Evolutionary conservation across 2,888 invertebrate genomes (phyloP).

Genomic region (Hermaeophaga mercurialis): DNA sequence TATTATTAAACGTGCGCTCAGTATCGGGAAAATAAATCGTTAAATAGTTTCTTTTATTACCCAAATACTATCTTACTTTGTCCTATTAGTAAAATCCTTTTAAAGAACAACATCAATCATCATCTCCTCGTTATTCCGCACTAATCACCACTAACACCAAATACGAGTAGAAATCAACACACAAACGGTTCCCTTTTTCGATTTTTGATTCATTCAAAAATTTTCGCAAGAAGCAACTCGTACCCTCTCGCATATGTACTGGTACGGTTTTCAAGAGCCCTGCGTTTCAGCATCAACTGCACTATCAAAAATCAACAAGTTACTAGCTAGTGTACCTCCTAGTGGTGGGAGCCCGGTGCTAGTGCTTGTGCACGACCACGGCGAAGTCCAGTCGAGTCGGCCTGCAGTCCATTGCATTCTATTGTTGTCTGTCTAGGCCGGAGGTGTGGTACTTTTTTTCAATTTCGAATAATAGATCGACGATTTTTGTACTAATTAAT

Average conservation of each 20-base stretch:
- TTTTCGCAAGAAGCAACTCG: background rate
- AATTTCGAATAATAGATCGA: background rate
- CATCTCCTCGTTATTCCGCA: background rate
- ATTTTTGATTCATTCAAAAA: background rate
- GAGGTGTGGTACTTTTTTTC: background rate
- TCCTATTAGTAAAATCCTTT: conserved; percentile 1
- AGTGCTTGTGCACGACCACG: conserved; percentile 12
- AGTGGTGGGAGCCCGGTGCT: conserved; percentile 7
- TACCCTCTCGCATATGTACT: background rate
- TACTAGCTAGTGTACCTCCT: conserved; percentile 9
- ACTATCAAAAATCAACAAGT: conserved; percentile 15
- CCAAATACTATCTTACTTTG: conserved; percentile 9
- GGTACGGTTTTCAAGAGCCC: conserved; percentile 15
- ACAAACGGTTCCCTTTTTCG: background rate
- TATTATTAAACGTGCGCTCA: no score
- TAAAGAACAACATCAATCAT: conserved; percentile 10
- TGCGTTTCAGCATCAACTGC: conserved; percentile 20
- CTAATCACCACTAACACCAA: conserved; percentile 12
- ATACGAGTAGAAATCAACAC: background rate
- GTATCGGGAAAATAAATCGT: no score
- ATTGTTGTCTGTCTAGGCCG: background rate
- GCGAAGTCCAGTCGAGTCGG: background rate
- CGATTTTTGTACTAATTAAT: no score
- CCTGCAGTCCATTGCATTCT: background rate
- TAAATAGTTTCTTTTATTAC: background rate